phyloP scores from a whole-genome alignment of 1,140 invertebrate species.

The Tetramorium alpestre region DNA sequence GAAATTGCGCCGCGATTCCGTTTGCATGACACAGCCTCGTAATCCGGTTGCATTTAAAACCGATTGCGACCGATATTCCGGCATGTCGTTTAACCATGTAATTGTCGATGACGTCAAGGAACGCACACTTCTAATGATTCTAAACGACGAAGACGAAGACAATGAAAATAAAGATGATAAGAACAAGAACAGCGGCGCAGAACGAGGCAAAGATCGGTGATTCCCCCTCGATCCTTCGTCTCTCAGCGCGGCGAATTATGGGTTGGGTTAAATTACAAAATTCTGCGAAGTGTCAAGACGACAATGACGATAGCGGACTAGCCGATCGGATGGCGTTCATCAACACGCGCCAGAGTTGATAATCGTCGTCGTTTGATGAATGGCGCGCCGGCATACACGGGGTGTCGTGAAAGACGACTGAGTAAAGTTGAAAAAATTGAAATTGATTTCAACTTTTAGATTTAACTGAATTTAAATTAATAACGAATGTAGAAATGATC shows the following conservation, averaged over 20 bases:
- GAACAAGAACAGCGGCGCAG: not conserved
- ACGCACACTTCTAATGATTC: conserved; percentile 9
- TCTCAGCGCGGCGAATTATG: conserved; percentile 16
- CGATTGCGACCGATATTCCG: conserved; percentile 52
- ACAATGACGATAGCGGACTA: not conserved
- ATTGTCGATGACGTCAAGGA: not conserved
- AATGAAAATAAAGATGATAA: not conserved
- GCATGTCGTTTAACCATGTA: conserved; percentile 40
- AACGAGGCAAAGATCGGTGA: not conserved
- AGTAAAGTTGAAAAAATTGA: not conserved
- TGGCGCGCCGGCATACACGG: not conserved
- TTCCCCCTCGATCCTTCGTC: conserved; percentile 10
- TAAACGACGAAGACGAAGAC: conserved; percentile 29
- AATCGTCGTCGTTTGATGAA: not conserved
- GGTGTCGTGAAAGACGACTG: not conserved
- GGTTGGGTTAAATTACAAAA: conserved; percentile 52
- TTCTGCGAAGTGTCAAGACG: conserved; percentile 48
- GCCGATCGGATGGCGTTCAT: conserved; percentile 6
- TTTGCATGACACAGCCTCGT: not conserved
- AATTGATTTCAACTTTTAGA: not conserved
- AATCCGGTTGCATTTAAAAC: conserved; percentile 42
- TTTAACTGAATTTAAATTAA: not conserved
- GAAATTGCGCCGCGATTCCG: conserved; percentile 18
- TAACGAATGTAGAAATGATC: not conserved
- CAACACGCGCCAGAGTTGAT: conserved; percentile 12